These are phyloP conservation scores for Okamejei kenojei DNA, from an alignment of 2,797 vertebrate genomes.

Conservation along the genomic window DNA sequence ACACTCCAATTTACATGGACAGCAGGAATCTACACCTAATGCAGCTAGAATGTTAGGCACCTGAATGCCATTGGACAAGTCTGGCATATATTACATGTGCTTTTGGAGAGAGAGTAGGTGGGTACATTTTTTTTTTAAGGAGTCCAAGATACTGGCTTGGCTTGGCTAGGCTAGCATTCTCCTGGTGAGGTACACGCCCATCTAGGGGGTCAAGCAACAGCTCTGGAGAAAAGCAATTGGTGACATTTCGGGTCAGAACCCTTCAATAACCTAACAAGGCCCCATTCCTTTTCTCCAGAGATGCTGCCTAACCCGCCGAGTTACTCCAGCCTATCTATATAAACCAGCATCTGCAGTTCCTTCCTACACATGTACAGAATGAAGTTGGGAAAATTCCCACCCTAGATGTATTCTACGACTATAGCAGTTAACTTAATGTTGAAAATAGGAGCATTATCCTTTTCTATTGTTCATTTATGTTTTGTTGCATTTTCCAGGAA, in stretches of 20 bases:
- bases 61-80: not conserved
- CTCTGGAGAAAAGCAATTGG: too few relatives aligned
- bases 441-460: not conserved
- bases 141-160: not conserved
- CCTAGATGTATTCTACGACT: not conserved
- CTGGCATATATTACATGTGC: not conserved
- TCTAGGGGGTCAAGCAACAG: too few relatives aligned
- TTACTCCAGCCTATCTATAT: too few relatives aligned
- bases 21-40: not conserved
- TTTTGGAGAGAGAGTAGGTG: not conserved
- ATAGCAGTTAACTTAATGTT: too few relatives aligned
- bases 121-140: not conserved
- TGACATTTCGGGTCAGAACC: too few relatives aligned
- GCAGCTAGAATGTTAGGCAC: not conserved
- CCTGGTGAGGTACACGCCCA: not conserved
- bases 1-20: not conserved
- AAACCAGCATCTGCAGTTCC: too few relatives aligned
- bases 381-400: not conserved
- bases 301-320: too few relatives aligned
- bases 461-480: too few relatives aligned
- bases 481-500: too few relatives aligned
- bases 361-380: not conserved
- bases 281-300: too few relatives aligned
- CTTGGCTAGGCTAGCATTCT: not conserved
- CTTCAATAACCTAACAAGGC: too few relatives aligned